Conservation (phyloP, 2,888 invertebrate species). For the Ectropis crepuscularia region DNA sequence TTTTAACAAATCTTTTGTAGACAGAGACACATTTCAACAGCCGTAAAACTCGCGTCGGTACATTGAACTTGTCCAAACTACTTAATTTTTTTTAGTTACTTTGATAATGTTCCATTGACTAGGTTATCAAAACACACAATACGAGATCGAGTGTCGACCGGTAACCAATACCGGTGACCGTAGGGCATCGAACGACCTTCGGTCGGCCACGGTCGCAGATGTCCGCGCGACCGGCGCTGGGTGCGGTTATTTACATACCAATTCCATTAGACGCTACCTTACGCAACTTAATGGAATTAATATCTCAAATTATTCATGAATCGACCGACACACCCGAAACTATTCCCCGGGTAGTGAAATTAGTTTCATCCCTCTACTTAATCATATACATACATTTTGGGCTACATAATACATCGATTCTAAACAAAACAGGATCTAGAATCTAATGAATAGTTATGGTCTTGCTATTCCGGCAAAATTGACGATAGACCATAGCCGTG, state of each 20-base stretch:
- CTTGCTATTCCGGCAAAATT: no score
- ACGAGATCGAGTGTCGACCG: background rate
- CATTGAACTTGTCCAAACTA: no score
- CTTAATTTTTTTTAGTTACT: no score
- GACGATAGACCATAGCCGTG: no score
- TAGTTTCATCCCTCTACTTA: background rate
- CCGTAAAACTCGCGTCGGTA: no score
- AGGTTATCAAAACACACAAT: background rate
- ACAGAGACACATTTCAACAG: no score
- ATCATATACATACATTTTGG: background rate
- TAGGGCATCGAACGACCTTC: conserved; percentile 30
- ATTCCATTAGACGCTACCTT: conserved; percentile 11
- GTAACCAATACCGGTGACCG: conserved; percentile 15
- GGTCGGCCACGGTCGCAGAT: conserved; percentile 27
- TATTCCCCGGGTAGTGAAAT: background rate
- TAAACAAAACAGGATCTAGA: no score
- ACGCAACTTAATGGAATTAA: conserved; percentile 6
- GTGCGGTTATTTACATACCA: conserved; percentile 22
- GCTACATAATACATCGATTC: background rate
- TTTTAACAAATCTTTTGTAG: no score
- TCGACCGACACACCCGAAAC: background rate
- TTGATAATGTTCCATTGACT: background rate
- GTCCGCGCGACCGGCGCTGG: conserved; percentile 10
- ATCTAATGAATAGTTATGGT: no score
- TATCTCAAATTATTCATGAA: conserved; percentile 1